Base-by-base conservation (phyloP, 2,888 invertebrate species). In the Sinopyrophorus schimmeli region DNA sequence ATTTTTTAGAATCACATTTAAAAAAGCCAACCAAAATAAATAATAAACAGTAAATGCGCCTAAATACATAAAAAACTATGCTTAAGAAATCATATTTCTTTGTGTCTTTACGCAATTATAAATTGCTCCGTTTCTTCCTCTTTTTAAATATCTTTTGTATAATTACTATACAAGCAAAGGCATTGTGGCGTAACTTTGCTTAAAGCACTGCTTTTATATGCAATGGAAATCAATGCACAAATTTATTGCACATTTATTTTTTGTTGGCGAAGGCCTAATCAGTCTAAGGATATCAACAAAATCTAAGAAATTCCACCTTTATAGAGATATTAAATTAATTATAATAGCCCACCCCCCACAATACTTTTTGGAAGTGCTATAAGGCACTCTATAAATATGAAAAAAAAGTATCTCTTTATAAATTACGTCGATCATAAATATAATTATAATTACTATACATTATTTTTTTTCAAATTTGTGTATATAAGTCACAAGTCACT, bases 1-100 rank as follows among this genome's bases (percentile, higher is more conserved):
- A 64, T 58, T n/a, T 65, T 59, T 66, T 62, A 67, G 64, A 68
- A 71, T 71, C 71, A 71, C 71, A 70, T 69, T 67, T 66, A 67
- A 68, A 69, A 62, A 67, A 68, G 68, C 70, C 64, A 66, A 64
- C 56, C 59, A 62, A 67, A 61, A 54, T 55, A 53, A 59, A 49
- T 58, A 55, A 60, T 37, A 40, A 44, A 44, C 38, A 46, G 32
- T 52, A 52, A 52, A 47, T 52, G 52, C 52, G 23, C 47, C n/a
- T 52, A 52, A 30, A 40, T 51, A 60, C 61, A 57, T 63, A 66
- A 62, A 60, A 61, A n/a, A n/a, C n/a, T 60, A 67, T 53, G 47
- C 52, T 46, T 43, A 43, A 46, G 52, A 56, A 56, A 56, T 56
- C 52, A 52, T 23, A 56, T 56, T 56, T 56, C 53, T n/a, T n/a